Percentiles rank a stretch among this genome's conserved stretches.
These are phyloP conservation scores for Astropecten irregularis DNA, from an alignment of 53 echinoderm and acorn worm species.

Conservation along the genomic window DNA sequence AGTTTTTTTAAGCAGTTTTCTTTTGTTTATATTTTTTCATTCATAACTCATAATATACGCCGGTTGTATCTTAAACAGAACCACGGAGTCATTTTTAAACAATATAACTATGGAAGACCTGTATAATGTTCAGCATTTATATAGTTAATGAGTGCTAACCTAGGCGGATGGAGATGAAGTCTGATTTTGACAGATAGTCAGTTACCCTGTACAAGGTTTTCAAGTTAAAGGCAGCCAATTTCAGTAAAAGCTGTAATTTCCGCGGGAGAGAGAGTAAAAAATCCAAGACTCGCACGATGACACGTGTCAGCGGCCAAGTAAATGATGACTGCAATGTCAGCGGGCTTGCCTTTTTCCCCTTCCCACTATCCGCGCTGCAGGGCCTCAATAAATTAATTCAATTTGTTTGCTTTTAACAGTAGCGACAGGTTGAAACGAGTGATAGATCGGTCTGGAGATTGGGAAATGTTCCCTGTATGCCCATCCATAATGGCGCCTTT, in stretches of 20 bases:
- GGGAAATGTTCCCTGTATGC: neutral
- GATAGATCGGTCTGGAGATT: constrained; percentile 21
- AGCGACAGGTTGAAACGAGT: constrained; percentile 48
- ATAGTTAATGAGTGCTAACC: too few relatives aligned
- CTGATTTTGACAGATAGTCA: neutral
- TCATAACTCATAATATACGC: too few relatives aligned
- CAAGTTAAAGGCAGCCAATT: constrained; percentile 14
- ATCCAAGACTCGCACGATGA: neutral
- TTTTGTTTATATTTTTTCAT: too few relatives aligned
- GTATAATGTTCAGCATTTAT: too few relatives aligned
- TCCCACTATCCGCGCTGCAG: constrained; percentile 7
- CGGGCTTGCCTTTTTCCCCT: neutral
- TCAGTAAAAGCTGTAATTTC: constrained; percentile 22
- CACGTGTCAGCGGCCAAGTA: constrained; percentile 17
- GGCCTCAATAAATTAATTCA: constrained; percentile 49
- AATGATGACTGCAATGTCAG: constrained; percentile 13
- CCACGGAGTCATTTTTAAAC: too few relatives aligned
- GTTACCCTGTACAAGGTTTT: neutral
- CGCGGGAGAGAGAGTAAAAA: neutral
- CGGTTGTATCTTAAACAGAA: too few relatives aligned
- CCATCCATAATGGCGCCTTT: neutral
- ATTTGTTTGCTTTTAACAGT: constrained; percentile 61
- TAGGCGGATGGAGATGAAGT: neutral
- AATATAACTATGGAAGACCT: too few relatives aligned
- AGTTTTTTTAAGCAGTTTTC: too few relatives aligned